These are phyloP conservation scores for Eristalis pertinax DNA, from an alignment of 2,888 invertebrate species.

Conservation along the genomic window DNA sequence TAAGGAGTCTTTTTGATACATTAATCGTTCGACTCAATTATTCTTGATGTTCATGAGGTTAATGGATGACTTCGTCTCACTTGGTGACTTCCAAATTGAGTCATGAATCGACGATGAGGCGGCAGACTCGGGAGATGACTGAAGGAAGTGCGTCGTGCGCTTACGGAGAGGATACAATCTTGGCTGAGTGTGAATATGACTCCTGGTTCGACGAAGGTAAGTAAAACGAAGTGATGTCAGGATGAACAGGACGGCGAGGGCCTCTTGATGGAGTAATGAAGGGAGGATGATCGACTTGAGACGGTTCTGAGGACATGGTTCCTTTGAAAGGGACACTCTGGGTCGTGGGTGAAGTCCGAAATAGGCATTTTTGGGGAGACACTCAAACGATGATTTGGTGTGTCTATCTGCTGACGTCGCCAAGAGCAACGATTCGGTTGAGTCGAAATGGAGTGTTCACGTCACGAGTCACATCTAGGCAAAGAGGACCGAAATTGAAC, in stretches of 20 bases:
- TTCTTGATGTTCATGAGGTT: background rate
- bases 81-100: background rate
- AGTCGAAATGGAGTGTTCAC: background rate
- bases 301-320: background rate
- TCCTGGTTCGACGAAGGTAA: background rate
- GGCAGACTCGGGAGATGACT: background rate
- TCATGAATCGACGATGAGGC: background rate
- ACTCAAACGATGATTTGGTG: background rate
- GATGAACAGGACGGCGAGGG: background rate
- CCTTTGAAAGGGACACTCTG: background rate
- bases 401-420: background rate
- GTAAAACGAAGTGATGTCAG: background rate
- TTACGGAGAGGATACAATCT: background rate
- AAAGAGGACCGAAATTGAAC: no score
- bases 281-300: background rate
- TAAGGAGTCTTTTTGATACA: background rate
- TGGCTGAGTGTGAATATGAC: background rate
- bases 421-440: background rate
- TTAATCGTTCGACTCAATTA: background rate
- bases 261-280: background rate
- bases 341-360: background rate
- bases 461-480: background rate
- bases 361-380: background rate
- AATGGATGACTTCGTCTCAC: background rate
- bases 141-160: background rate